A percentile compares a stretch with the other conserved stretches of the same genome.
These are phyloP conservation scores for Cinclus mexicanus DNA, from an alignment of 2,113 vertebrate genomes.

Conservation along the genomic window DNA sequence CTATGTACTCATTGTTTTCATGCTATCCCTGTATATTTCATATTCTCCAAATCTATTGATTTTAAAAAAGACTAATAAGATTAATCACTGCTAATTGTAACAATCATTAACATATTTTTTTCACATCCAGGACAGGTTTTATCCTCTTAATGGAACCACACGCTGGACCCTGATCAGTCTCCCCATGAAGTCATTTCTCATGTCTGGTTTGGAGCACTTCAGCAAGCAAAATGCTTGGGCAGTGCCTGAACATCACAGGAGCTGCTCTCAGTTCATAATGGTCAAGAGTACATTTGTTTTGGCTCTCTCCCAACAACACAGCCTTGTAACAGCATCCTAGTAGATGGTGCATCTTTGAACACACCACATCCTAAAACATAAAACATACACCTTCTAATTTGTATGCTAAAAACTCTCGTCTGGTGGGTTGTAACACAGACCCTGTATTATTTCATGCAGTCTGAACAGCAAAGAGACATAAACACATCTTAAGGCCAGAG, in stretches of 20 bases:
- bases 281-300: background rate
- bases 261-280: background rate
- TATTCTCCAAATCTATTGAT: background rate
- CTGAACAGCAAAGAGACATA: background rate
- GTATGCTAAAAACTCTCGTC: background rate
- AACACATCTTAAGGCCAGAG: background rate
- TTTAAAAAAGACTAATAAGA: background rate
- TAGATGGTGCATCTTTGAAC: background rate
- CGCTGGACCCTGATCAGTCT: background rate
- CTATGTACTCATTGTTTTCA: background rate
- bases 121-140: background rate
- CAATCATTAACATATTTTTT: background rate
- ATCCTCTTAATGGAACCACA: background rate
- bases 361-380: background rate
- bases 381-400: slow-evolving; percentile 6
- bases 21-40: background rate
- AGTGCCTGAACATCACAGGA: background rate
- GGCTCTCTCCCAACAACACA: background rate
- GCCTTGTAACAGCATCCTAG: background rate
- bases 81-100: background rate
- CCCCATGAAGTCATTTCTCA: background rate
- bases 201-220: background rate
- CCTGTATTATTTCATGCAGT: background rate
- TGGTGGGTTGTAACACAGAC: background rate
- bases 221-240: background rate